phyloP scores from a whole-genome alignment of 2,797 vertebrate species.

The Rachycentron canadum region DNA sequence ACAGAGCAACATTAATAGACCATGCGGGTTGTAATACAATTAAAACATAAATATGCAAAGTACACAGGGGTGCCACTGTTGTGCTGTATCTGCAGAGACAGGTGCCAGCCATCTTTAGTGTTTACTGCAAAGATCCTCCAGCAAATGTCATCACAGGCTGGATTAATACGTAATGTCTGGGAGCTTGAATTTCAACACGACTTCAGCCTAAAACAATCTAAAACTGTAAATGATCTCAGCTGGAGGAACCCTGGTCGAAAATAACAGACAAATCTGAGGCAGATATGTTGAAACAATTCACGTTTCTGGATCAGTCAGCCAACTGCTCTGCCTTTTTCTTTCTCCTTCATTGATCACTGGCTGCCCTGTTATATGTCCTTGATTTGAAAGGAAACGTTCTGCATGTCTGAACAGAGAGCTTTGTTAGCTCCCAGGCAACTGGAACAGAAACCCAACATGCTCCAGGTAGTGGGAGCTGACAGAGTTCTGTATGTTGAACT shows the following conservation, averaged over 20 bases:
- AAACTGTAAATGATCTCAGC: slow-evolving; percentile 78
- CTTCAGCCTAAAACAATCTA: slow-evolving; percentile 64
- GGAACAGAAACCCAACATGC: slow-evolving; percentile 43
- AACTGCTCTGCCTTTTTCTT: slow-evolving; percentile 23
- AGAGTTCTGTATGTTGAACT: slow-evolving; percentile 59
- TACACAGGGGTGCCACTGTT: slow-evolving; percentile 50
- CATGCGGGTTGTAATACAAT: slow-evolving; percentile 76
- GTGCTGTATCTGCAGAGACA: slow-evolving; percentile 75
- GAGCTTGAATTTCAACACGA: slow-evolving; percentile 69
- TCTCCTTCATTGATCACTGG: slow-evolving; percentile 44
- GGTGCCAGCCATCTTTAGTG: slow-evolving; percentile 86
- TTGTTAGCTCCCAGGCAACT: slow-evolving; percentile 60
- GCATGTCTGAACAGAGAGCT: slow-evolving; percentile 72
- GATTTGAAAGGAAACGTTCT: slow-evolving; percentile 53
- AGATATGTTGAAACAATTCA: slow-evolving; percentile 39
- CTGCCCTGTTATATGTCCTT: slow-evolving; percentile 35
- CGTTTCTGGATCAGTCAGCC: slow-evolving; percentile 32
- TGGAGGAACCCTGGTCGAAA: slow-evolving; percentile 68
- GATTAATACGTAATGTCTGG: slow-evolving; percentile 79
- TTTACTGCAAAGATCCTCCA: slow-evolving; percentile 78
- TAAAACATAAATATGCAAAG: slow-evolving; percentile 83
- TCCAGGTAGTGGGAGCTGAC: slow-evolving; percentile 61
- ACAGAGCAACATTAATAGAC: slow-evolving; percentile 84
- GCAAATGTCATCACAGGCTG: slow-evolving; percentile 78
- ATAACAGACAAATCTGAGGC: slow-evolving; percentile 69